phyloP scores from a whole-genome alignment of 2,888 invertebrate genomes.

The Ganaspis brasiliensis region DNA sequence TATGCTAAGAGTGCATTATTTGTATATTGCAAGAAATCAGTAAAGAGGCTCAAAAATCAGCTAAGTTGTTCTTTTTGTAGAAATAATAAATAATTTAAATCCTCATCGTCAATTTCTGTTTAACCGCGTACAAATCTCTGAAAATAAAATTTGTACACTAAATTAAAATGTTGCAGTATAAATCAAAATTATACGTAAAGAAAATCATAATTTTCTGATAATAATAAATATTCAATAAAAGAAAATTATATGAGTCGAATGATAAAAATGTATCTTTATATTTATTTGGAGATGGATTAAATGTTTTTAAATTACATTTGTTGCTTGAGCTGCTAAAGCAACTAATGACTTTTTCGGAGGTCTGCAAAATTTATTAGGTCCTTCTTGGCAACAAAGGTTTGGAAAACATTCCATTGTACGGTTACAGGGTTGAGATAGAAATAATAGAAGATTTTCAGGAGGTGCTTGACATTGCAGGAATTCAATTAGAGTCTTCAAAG shows the following conservation, averaged over 20 bases:
- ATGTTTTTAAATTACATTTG: slow-evolving; percentile 80
- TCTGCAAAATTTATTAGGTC: slow-evolving; percentile 87
- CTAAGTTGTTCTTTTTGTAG: slow-evolving; percentile 6
- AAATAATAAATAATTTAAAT: slow-evolving; percentile 40
- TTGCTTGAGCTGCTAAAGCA: slow-evolving; percentile 85
- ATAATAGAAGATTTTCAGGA: slow-evolving; percentile 86
- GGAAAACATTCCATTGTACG: slow-evolving; percentile 90
- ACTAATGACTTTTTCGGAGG: slow-evolving; percentile 88
- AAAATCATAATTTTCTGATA: too few relatives aligned
- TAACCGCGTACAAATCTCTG: slow-evolving; percentile 60
- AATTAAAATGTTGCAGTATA: not conserved
- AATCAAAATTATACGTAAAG: not conserved
- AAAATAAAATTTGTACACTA: slow-evolving; percentile 21
- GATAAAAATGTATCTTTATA: too few relatives aligned
- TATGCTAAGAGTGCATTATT: slow-evolving; percentile 60
- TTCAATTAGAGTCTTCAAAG: slow-evolving; percentile 76
- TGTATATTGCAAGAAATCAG: slow-evolving; percentile 69
- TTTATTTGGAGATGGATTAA: too few relatives aligned
- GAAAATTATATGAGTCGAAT: too few relatives aligned
- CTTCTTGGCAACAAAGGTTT: slow-evolving; percentile 90
- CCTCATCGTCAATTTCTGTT: slow-evolving; percentile 29
- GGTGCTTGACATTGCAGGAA: slow-evolving; percentile 89
- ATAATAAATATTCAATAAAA: too few relatives aligned
- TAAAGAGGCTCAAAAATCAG: slow-evolving; percentile 64
- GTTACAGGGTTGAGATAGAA: slow-evolving; percentile 87